phyloP scores from a whole-genome alignment of 1,140 invertebrate species.

The Scaptomyza graminum region DNA sequence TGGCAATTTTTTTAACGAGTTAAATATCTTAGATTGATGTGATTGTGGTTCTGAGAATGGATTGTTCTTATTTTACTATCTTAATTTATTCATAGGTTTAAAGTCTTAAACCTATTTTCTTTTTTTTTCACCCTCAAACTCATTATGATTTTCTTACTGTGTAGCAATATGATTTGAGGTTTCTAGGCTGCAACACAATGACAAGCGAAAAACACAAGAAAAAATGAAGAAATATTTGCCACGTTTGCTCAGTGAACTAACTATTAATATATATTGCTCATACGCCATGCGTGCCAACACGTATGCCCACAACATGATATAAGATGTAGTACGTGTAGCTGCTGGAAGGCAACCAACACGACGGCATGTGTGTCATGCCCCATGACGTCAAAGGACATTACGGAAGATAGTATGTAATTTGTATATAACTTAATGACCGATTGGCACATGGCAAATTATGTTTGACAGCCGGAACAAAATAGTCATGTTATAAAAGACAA shows the following conservation, averaged over 20 bases:
- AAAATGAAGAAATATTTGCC: slow-evolving; percentile 20
- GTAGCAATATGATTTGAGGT: background rate
- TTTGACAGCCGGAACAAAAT: slow-evolving; percentile 64
- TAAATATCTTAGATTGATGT: too few species aligned
- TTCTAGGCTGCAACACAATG: slow-evolving; percentile 63
- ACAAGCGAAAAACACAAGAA: slow-evolving; percentile 51
- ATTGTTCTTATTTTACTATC: too few species aligned
- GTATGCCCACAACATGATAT: slow-evolving; percentile 58
- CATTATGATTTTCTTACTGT: background rate
- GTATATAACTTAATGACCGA: slow-evolving; percentile 57
- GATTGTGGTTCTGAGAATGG: too few species aligned
- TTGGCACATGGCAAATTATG: slow-evolving; percentile 75
- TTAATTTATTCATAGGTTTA: too few species aligned
- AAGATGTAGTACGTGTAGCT: slow-evolving; percentile 48
- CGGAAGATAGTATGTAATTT: slow-evolving; percentile 50
- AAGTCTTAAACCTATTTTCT: too few species aligned
- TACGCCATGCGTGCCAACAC: slow-evolving; percentile 71
- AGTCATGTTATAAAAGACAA: slow-evolving; percentile 76
- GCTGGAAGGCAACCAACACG: background rate
- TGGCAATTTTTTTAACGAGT: too few species aligned
- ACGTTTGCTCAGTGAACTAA: slow-evolving; percentile 23
- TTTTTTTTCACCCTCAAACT: background rate
- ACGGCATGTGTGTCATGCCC: slow-evolving; percentile 57
- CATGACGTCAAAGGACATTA: slow-evolving; percentile 63
- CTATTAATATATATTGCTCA: slow-evolving; percentile 53